These are phyloP conservation scores for Ptychobarbus kaznakovi DNA, from an alignment of 2,797 vertebrate genomes.

Conservation along the genomic window DNA sequence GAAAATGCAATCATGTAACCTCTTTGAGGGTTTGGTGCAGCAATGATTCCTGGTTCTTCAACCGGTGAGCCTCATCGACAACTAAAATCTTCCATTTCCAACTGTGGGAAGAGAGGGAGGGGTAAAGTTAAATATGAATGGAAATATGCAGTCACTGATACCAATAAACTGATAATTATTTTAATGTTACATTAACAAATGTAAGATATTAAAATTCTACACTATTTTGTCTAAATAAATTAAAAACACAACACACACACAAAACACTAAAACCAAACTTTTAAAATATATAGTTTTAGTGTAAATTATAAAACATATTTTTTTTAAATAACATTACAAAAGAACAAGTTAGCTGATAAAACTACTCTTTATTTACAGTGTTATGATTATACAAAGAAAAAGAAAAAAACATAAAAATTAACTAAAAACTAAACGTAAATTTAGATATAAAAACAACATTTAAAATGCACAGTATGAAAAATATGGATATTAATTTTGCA, in stretches of 20 bases:
- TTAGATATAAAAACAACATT: too few species aligned
- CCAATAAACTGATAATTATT: neutral
- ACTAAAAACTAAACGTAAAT: too few species aligned
- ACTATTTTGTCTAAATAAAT: neutral
- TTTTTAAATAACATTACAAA: too few species aligned
- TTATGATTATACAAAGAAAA: too few species aligned
- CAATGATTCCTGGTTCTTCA: slow-evolving; percentile 90
- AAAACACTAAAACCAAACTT: neutral
- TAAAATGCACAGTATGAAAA: too few species aligned
- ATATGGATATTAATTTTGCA: too few species aligned
- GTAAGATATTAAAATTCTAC: neutral
- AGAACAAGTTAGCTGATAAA: too few species aligned
- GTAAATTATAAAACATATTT: too few species aligned
- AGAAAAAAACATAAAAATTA: too few species aligned
- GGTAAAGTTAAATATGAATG: neutral
- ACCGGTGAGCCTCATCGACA: slow-evolving; percentile 93
- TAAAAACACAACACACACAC: neutral
- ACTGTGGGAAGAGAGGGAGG: slow-evolving; percentile 63
- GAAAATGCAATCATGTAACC: slow-evolving; percentile 69
- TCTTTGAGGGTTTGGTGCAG: slow-evolving; percentile 84
- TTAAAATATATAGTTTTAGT: neutral
- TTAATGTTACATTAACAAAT: neutral
- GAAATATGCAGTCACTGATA: neutral
- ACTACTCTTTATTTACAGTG: too few species aligned
- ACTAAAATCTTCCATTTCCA: slow-evolving; percentile 83